Evolutionary conservation across 35 echinoderm and acorn worm genomes (phyloP), one percentile per base, ranked within the genome.

Genomic region (Patiria miniata): DNA sequence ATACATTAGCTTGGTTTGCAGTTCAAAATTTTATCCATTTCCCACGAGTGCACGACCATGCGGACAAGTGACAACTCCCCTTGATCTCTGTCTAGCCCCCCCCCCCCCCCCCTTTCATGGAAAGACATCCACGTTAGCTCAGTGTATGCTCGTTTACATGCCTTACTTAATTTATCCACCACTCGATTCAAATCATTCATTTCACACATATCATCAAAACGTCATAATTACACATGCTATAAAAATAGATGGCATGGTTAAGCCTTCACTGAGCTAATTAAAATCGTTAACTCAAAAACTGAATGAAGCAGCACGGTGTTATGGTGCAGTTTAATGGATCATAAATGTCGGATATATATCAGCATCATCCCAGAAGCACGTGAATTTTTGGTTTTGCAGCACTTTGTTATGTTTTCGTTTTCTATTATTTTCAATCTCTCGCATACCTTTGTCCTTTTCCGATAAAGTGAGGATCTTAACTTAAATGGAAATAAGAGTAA

Each of bases 181-280:
- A 37, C 53, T 38, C n/a, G 57, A 40, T 38, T n/a, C n/a, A 61
- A 61, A 84, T 59, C 53, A 40, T 57, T 84, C 53, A 52, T 78
- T 78, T 78, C 57, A 60, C 65, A 73, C 65, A 47, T 12, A 47
- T 69, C 33, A 42, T 84, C 53, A 65, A 84, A 59, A 59, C 53
- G 51, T 59, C 39, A 84, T 53, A 58, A n/a, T 84, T 84, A 37
- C 30, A 52, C 47, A 59, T 84, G 42, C 37, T 84, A 84, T 53
- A 84, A 84, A 84, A 84, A 84, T 84, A 84, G 82, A 84, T 26
- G 82, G 51, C 38, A 60, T 19, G 82, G 36, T 17, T n/a, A 36
- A 60, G 82, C 54, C 57, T 61, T 17, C 54, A 61, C 54, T 84
- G 82, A 40, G 53, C 53, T 84, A 60, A 51, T 59, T 34, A 83